These are phyloP conservation scores for Meteorus cinctellus DNA, from an alignment of 2,888 invertebrate species.

Conservation along the genomic window DNA sequence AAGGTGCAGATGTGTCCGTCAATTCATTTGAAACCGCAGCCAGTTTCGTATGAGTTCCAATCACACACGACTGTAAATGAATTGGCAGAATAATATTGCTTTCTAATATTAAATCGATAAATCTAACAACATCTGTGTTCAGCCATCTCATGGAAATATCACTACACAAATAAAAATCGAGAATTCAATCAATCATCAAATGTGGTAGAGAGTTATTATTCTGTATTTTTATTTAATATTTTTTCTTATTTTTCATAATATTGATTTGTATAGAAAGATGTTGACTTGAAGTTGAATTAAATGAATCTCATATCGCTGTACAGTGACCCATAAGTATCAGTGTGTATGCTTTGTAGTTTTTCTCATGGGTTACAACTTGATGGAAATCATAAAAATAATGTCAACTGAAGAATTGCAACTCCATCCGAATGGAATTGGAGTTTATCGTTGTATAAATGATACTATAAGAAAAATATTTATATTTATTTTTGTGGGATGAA, in stretches of 20 bases:
- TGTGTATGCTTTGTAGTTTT: not conserved
- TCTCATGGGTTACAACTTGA: not conserved
- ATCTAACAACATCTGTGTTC: constrained; percentile 29
- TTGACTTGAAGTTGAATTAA: not conserved
- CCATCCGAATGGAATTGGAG: not conserved
- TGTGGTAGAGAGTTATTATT: not conserved
- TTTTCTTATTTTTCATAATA: not conserved
- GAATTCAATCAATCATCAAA: constrained; percentile 9
- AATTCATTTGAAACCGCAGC: constrained; percentile 33
- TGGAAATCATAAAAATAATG: constrained; percentile 13
- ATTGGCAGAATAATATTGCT: constrained; percentile 45
- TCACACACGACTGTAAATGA: constrained; percentile 13
- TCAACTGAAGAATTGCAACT: not conserved
- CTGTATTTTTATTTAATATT: not conserved
- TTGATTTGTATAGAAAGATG: not conserved
- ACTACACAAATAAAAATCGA: not conserved
- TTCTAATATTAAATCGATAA: constrained; percentile 53
- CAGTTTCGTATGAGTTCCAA: constrained; percentile 18
- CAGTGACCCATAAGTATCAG: not conserved
- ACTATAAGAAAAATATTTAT: not conserved
- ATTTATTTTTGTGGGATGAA: not conserved
- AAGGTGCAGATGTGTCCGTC: constrained; percentile 5
- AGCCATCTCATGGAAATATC: not conserved
- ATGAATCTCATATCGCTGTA: not conserved
- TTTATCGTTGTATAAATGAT: constrained; percentile 6